phyloP scores from a whole-genome alignment of 1,140 invertebrate genomes.

The Amyelois transitella region DNA sequence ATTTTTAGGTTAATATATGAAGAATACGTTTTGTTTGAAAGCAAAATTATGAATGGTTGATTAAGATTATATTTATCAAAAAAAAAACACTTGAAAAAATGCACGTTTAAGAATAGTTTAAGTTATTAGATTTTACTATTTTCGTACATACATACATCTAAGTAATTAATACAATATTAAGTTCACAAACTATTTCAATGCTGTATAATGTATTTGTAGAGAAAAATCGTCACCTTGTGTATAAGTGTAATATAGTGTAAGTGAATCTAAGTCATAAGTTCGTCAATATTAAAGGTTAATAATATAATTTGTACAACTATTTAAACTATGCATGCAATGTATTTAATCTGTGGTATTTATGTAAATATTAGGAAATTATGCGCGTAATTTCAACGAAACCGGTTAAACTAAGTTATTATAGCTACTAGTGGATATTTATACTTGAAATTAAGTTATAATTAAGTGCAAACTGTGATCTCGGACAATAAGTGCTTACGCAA shows the following conservation, averaged over 20 bases:
- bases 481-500: conserved; percentile 41
- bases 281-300: not conserved
- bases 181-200: not conserved
- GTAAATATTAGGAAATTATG: conserved; percentile 6
- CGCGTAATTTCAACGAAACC: conserved; percentile 4
- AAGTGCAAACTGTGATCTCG: conserved; percentile 34
- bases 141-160: too few species aligned
- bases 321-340: not conserved
- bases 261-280: conserved; percentile 9
- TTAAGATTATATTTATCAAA: not conserved
- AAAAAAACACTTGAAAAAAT: not conserved
- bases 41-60: not conserved
- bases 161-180: too few species aligned
- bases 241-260: not conserved
- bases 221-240: conserved; percentile 11
- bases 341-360: not conserved
- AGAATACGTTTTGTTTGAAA: not conserved
- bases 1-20: not conserved
- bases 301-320: not conserved
- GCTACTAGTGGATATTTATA: not conserved
- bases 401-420: conserved; percentile 7
- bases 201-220: too few species aligned
- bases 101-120: not conserved
- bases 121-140: too few species aligned
- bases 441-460: not conserved